These are phyloP conservation scores for Cynaeus angustus DNA, from an alignment of 2,888 invertebrate species.

Conservation along the genomic window DNA sequence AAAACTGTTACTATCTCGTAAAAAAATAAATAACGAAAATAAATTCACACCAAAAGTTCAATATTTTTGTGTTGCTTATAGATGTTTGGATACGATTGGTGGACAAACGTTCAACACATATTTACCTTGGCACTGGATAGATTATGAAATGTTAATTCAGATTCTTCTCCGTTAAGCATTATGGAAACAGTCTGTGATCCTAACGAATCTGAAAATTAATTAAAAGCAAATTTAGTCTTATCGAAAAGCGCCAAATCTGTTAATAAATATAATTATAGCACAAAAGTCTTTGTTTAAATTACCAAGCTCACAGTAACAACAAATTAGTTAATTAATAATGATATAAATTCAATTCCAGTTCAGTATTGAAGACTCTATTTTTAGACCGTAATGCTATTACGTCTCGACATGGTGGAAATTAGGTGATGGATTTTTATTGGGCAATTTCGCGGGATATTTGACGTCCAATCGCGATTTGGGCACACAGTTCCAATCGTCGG, in stretches of 20 bases:
- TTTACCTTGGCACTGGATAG: conserved; percentile 81
- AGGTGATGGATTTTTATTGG: conserved; percentile 9
- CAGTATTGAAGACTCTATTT: neutral
- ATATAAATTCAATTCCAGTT: too few species aligned
- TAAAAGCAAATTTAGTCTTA: neutral
- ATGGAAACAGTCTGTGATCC: conserved; percentile 92
- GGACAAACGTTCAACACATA: neutral
- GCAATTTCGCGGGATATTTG: neutral
- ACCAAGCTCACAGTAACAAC: too few species aligned
- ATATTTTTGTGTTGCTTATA: too few species aligned
- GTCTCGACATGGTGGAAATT: neutral
- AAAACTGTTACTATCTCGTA: too few species aligned
- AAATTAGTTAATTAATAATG: too few species aligned
- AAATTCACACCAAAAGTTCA: too few species aligned
- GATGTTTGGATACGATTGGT: too few species aligned
- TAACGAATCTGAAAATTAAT: conserved; percentile 76
- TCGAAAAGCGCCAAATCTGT: too few species aligned
- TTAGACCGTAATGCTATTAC: neutral
- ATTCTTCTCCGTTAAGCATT: conserved; percentile 94
- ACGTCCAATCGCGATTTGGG: neutral
- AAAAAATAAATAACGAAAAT: too few species aligned
- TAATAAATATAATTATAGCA: too few species aligned
- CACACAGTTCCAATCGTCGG: too few species aligned
- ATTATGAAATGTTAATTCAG: conserved; percentile 91
- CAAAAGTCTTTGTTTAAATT: too few species aligned